These are phyloP conservation scores for Melitaea athalia DNA, from an alignment of 2,888 invertebrate genomes.

Conservation along the genomic window DNA sequence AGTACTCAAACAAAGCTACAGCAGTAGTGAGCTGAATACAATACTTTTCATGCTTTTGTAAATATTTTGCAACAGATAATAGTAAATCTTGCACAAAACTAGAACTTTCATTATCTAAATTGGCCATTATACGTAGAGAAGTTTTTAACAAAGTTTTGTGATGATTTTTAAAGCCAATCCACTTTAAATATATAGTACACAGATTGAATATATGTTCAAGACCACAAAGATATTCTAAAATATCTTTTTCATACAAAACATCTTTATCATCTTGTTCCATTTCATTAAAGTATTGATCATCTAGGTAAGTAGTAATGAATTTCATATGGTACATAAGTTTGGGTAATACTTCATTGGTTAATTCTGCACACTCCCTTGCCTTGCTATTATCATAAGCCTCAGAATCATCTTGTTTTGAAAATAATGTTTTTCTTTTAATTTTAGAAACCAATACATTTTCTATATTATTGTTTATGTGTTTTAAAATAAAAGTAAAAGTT, in stretches of 20 bases:
- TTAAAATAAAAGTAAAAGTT: conserved; percentile 61
- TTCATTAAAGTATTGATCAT: conserved; percentile 46
- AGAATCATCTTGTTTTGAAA: conserved; percentile 57
- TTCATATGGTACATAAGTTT: conserved; percentile 62
- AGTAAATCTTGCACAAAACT: conserved; percentile 64
- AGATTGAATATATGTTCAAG: conserved; percentile 81
- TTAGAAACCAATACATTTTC: conserved; percentile 63
- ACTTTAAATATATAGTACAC: conserved; percentile 82
- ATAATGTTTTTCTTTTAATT: conserved; percentile 66
- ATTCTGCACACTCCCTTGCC: conserved; percentile 64
- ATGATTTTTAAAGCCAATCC: conserved; percentile 84
- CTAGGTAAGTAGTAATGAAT: conserved; percentile 55
- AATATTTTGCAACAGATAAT: conserved; percentile 60
- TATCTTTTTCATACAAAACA: conserved; percentile 51
- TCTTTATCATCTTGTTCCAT: conserved; percentile 52
- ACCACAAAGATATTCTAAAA: conserved; percentile 66
- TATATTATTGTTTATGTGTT: conserved; percentile 57
- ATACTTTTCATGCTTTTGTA: conserved; percentile 74
- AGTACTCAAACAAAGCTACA: conserved; percentile 76
- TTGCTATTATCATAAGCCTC: conserved; percentile 57
- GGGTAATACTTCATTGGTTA: conserved; percentile 58
- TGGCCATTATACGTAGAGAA: conserved; percentile 66
- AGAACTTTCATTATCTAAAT: conserved; percentile 51
- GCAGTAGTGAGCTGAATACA: conserved; percentile 82
- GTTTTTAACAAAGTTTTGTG: conserved; percentile 62